Evolutionary conservation across 2,113 vertebrate species (phyloP).

Genomic region (Ceratotherium simum): DNA sequence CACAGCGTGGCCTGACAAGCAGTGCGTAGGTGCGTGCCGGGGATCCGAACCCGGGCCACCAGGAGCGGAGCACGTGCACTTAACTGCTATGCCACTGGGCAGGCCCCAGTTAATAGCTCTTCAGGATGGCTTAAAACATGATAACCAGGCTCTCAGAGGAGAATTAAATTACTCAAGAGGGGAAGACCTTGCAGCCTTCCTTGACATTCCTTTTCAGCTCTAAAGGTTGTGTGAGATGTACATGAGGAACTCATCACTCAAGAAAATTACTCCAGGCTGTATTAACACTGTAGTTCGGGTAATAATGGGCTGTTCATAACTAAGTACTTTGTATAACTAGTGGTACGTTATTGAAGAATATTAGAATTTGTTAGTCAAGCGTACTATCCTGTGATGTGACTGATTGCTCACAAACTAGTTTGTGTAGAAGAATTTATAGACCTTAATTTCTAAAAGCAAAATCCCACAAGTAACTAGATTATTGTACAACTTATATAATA

Average conservation of each 20-base stretch:
- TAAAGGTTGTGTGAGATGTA: slow-evolving; percentile 23
- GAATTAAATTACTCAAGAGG: background rate
- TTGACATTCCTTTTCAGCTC: slow-evolving; percentile 39
- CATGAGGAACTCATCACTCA: slow-evolving; percentile 17
- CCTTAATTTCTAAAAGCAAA: slow-evolving; percentile 53
- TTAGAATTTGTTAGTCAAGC: slow-evolving; percentile 40
- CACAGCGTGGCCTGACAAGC: background rate
- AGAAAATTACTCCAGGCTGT: background rate
- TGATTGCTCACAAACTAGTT: slow-evolving; percentile 45
- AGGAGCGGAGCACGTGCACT: too few relatives aligned
- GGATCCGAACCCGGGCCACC: too few relatives aligned
- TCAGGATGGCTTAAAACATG: background rate
- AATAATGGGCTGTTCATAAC: background rate
- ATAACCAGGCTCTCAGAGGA: slow-evolving; percentile 23
- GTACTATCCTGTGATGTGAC: slow-evolving; percentile 27
- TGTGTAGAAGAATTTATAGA: slow-evolving; percentile 44
- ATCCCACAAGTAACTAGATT: slow-evolving; percentile 45
- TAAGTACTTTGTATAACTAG: slow-evolving; percentile 34
- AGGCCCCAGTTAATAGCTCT: too few relatives aligned
- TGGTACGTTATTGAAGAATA: slow-evolving; percentile 31
- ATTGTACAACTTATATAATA: slow-evolving; percentile 29
- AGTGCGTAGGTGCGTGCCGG: background rate
- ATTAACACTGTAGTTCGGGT: background rate
- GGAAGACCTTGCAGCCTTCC: background rate
- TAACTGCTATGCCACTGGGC: too few relatives aligned